These are phyloP conservation scores for Phylloscopus collybita DNA, from an alignment of 2,797 vertebrate species.

Conservation along the genomic window DNA sequence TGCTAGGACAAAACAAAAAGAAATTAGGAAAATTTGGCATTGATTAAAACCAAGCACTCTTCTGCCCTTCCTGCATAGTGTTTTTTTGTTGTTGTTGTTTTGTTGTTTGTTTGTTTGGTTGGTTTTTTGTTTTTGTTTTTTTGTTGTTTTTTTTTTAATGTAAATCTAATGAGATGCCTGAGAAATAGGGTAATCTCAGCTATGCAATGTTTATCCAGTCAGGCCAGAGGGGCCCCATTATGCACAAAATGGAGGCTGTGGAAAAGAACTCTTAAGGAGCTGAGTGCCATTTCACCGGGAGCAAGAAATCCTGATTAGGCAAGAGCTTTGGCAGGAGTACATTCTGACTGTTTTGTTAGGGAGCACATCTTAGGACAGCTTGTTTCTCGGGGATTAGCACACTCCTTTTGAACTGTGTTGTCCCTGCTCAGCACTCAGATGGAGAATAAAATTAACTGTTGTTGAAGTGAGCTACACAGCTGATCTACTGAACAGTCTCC, in stretches of 20 bases:
- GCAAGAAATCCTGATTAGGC: not conserved
- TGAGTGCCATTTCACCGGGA: not conserved
- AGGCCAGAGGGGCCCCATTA: not conserved
- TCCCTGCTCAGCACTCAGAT: not conserved
- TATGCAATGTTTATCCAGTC: not conserved
- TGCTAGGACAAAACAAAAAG: not conserved
- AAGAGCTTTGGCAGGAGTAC: not conserved
- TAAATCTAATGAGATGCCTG: not conserved
- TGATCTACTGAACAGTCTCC: conserved; percentile 4
- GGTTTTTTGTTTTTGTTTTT: no score
- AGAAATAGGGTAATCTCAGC: not conserved
- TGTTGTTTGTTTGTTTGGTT: not conserved
- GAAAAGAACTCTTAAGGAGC: not conserved
- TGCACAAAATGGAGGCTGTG: not conserved
- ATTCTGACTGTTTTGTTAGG: not conserved
- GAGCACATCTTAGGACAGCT: not conserved
- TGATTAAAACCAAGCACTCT: not conserved
- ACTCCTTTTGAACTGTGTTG: conserved; percentile 3
- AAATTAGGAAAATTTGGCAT: not conserved
- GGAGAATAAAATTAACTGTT: conserved; percentile 13
- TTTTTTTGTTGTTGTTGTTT: no score
- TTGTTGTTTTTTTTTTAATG: not conserved
- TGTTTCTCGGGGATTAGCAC: not conserved
- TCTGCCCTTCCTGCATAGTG: not conserved
- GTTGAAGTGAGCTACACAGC: not conserved